Evolutionary conservation across 1,140 invertebrate species (phyloP), one percentile per base, ranked within the genome.

Genomic region (Laupala kohalensis): DNA sequence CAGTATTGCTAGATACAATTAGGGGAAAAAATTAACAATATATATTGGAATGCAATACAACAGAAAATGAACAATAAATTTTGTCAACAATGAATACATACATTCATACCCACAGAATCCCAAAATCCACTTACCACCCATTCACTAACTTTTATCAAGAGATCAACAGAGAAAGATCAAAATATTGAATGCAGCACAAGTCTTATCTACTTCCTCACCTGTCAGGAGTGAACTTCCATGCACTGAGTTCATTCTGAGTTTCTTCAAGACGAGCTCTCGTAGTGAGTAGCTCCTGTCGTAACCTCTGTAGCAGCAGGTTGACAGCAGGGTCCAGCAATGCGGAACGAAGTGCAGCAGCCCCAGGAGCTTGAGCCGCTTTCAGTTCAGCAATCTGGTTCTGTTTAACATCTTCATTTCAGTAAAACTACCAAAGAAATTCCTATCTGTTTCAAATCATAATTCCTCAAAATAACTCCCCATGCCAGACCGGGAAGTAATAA

Each of bases 211-310:
- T 64, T n/a, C n/a, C n/a, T 64, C 80, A 91, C 89, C 94, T 97
- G 82, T 99, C 96, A 29, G 96, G 94, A 24, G 96, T 98, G 79
- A 99, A 99, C 82, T 98, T 99, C 96, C 96, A 99, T 1, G 96
- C 96, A 73, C 92, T 93, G 26, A 98, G 84, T 86, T 98, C 96
- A 83, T 96, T 97, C 83, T 98, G 96, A 26, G 95, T 97, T 83
- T 98, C 95, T 81, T 98, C 95, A 71, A 97, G 84, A 82, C 93
- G 92, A 63, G 92, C 89, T 82, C 94, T 94, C 12, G 92, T 92
- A 63, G 90, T 88, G 71, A 93, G 90, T 72, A 98, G 83, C 83
- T 98, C 96, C 80, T 94, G 92, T 74, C 94, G 89, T 79, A 99
- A 87, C 80, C 90, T 89, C 80, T 96, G 90, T 78, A 98, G 92